Percentiles rank a stretch among this genome's conserved stretches.
These are phyloP conservation scores for Dendropsophus ebraccatus DNA, from an alignment of 2,113 vertebrate species.

Conservation along the genomic window DNA sequence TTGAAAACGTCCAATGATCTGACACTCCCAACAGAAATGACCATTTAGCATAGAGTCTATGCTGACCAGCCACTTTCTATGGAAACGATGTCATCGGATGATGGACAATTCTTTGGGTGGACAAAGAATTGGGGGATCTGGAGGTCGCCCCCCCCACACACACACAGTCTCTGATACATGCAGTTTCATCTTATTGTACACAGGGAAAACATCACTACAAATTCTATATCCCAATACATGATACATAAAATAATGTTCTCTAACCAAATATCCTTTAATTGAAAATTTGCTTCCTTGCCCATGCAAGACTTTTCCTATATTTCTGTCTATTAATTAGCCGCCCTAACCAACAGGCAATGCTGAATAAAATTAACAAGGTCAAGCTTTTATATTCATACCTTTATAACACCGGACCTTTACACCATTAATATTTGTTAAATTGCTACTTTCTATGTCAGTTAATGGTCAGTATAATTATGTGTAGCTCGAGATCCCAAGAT, in stretches of 20 bases:
- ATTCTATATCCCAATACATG: neutral
- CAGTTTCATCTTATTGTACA: too few species aligned
- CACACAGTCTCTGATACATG: too few species aligned
- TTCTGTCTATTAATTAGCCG: slow-evolving; percentile 40
- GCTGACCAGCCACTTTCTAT: too few species aligned
- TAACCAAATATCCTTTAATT: neutral
- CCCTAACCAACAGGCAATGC: slow-evolving; percentile 39
- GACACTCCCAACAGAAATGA: too few species aligned
- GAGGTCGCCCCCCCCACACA: too few species aligned
- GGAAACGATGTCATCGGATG: too few species aligned
- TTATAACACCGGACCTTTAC: slow-evolving; percentile 51
- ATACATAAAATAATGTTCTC: neutral
- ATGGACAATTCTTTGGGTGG: too few species aligned
- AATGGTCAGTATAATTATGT: slow-evolving; percentile 58
- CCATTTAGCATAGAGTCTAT: too few species aligned
- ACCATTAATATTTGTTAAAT: slow-evolving; percentile 57
- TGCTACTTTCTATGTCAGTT: slow-evolving; percentile 54
- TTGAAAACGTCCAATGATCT: too few species aligned
- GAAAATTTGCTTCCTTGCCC: slow-evolving; percentile 18
- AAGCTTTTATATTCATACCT: slow-evolving; percentile 49
- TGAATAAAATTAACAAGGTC: slow-evolving; percentile 54
- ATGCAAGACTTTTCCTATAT: slow-evolving; percentile 29
- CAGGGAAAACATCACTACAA: neutral
- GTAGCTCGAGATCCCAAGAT: slow-evolving; percentile 43
- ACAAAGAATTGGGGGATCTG: too few species aligned